Evolutionary conservation across 2,888 invertebrate genomes (phyloP), one percentile per base, ranked within the genome.

Genomic region (Masnerella sp.): DNA sequence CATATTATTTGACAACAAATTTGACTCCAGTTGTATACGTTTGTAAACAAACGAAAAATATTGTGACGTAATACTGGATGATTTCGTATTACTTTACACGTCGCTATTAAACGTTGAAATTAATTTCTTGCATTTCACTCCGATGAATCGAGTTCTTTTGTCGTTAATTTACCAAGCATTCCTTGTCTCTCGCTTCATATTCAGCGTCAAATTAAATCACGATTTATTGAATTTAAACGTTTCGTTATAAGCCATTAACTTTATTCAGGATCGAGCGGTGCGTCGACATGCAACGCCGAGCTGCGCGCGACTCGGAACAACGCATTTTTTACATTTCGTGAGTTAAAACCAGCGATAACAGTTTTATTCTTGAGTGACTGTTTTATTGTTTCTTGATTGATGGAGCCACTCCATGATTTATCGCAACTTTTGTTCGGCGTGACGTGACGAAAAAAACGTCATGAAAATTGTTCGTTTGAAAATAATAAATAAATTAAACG

Each of bases 321-420:
- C 38, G 28, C 30, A 45, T 43, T 59, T 68, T 68, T 56, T 52
- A 59, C 32, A 47, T 47, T 65, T 56, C 51, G 28, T 36, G 30
- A 43, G 5, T 52, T 61, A 61, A 34, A 58, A 69, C 52, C 25
- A 47, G 32, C 38, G 61, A 52, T 54, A 54, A 47, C 52, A 54
- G 42, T 45, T 69, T 61, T 51, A 61, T 69, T 69, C 61, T 54
- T 47, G 32, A 47, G 54, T 40, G 54, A 40, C 38, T 47, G 61
- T 40, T 61, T 47, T 54, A 62, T 62, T 49, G 56, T 56, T 56
- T 36, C 49, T 62, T 62, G 42, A 70, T 70, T 52, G 56, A 70
- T 49, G 28, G 62, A 45, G 8, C 34, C 20, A 36, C 51, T 36
- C 18, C 5, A 22, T 42, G 56, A 49, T 56, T 45, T 28, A 56